Percentiles rank a stretch among this genome's conserved stretches.
phyloP scores from a whole-genome alignment of 2,113 vertebrate genomes.

The Gambusia affinis region DNA sequence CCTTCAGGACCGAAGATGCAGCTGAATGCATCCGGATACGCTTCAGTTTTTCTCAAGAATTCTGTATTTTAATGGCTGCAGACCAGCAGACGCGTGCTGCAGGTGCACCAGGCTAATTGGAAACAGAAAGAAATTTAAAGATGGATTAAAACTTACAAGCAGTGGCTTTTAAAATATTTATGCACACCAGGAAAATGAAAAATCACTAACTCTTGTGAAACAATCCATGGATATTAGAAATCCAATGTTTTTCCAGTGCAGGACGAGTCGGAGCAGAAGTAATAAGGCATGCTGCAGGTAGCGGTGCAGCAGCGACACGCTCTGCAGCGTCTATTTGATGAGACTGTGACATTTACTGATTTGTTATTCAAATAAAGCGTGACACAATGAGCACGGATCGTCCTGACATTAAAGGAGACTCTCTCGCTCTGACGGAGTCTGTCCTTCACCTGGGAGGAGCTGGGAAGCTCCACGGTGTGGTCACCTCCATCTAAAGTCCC shows the following conservation, averaged over 20 bases:
- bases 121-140: constrained; percentile 19
- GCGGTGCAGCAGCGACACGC: constrained; percentile 7
- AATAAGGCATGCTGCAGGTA: constrained; percentile 21
- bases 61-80: background rate
- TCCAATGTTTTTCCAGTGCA: constrained; percentile 25
- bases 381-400: constrained; percentile 53
- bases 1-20: background rate
- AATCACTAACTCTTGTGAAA: background rate
- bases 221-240: constrained; percentile 3
- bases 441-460: background rate
- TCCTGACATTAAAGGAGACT: constrained; percentile 30
- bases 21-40: background rate
- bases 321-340: constrained; percentile 39
- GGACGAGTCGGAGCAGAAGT: constrained; percentile 10
- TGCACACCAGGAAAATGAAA: background rate
- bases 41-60: background rate
- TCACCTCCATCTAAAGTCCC: constrained; percentile 9
- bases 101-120: constrained; percentile 26
- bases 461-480: background rate
- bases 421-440: constrained; percentile 6
- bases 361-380: constrained; percentile 57
- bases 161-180: constrained; percentile 23
- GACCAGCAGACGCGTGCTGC: constrained; percentile 12
- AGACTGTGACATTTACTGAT: constrained; percentile 48
- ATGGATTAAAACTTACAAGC: constrained; percentile 11